Conservation (phyloP, 2,888 invertebrate species). For the Polylopha cassiicola region DNA sequence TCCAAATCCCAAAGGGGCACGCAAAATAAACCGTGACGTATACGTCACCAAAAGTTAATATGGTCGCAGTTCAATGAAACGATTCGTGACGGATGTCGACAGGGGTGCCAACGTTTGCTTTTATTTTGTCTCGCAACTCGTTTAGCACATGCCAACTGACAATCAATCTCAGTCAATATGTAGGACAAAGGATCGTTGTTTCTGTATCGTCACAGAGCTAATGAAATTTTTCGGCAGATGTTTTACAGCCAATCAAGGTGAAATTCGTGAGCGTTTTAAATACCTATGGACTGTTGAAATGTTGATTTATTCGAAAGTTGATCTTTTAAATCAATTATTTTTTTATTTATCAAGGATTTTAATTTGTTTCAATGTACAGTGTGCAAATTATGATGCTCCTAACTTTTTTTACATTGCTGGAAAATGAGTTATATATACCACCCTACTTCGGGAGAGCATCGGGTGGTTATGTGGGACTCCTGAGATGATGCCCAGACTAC, state of each 20-base stretch:
- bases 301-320: too few species aligned
- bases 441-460: too few species aligned
- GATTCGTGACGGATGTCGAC: constrained; percentile 62
- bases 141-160: constrained; percentile 70
- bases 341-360: too few species aligned
- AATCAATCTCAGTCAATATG: constrained; percentile 74
- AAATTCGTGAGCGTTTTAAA: not conserved
- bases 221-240: constrained; percentile 44
- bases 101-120: constrained; percentile 66
- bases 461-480: too few species aligned
- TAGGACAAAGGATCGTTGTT: constrained; percentile 66
- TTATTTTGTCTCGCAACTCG: constrained; percentile 67
- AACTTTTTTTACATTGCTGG: too few species aligned
- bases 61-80: constrained; percentile 61
- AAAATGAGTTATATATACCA: too few species aligned
- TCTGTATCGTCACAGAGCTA: constrained; percentile 53
- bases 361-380: too few species aligned
- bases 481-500: too few species aligned
- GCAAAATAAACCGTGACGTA: constrained; percentile 33
- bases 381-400: too few species aligned
- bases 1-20: constrained; percentile 23
- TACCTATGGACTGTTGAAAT: too few species aligned
- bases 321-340: too few species aligned
- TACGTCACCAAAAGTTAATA: constrained; percentile 53
- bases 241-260: constrained; percentile 17